Conservation (phyloP, 1,140 invertebrate species). For the Armadillidium nasatum region DNA sequence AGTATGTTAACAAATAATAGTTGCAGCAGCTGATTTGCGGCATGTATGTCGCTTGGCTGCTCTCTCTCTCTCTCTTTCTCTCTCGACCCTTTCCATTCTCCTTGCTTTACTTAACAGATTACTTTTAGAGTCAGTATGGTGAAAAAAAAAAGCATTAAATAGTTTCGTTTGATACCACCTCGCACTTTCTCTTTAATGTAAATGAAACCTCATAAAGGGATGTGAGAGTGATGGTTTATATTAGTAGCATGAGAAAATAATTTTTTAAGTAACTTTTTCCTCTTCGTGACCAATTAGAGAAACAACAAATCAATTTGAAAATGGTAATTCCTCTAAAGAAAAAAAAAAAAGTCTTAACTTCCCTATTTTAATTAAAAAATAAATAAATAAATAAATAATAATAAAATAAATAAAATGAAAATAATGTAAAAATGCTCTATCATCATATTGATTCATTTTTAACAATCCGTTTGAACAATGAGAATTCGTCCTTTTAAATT, state of each 20-base stretch:
- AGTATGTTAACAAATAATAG: too few relatives aligned
- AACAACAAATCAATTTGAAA: too few relatives aligned
- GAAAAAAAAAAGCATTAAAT: too few relatives aligned
- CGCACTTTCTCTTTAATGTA: constrained; percentile 3
- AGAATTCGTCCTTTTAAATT: too few relatives aligned
- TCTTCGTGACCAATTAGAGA: not conserved
- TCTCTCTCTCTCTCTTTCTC: not conserved
- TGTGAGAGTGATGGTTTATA: not conserved
- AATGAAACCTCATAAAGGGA: not conserved
- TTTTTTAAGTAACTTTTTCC: not conserved
- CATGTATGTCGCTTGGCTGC: not conserved
- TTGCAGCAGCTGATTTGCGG: not conserved
- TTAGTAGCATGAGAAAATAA: not conserved
- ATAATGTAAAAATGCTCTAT: too few relatives aligned
- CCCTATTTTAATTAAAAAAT: too few relatives aligned
- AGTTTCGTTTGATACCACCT: too few relatives aligned
- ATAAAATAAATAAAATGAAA: too few relatives aligned
- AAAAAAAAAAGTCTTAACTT: too few relatives aligned
- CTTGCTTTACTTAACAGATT: not conserved
- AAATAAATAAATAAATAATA: too few relatives aligned
- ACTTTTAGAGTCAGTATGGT: too few relatives aligned
- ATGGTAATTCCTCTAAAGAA: too few relatives aligned
- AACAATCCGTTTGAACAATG: not conserved
- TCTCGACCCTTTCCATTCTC: not conserved
- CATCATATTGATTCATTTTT: not conserved